Conservation (phyloP, 1,140 invertebrate genomes). For the Eulimnadia texana region DNA sequence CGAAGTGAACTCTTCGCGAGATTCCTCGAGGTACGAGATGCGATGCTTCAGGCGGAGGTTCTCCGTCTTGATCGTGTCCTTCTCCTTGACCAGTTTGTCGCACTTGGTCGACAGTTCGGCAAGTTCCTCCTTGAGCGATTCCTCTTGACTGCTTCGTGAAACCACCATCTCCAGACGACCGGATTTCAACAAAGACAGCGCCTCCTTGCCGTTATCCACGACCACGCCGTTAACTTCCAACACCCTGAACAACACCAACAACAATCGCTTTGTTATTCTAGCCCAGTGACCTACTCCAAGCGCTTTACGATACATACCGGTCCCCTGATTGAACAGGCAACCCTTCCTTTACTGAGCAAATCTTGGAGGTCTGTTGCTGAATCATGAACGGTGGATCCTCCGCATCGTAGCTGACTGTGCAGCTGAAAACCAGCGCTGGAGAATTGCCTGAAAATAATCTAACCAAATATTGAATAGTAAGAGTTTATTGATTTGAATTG, state of each 20-base stretch:
- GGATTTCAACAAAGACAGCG: neutral
- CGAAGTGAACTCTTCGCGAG: constrained; percentile 6
- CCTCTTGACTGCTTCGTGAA: constrained; percentile 20
- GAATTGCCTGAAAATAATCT: neutral
- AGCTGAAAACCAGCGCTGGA: neutral
- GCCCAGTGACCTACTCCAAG: constrained; percentile 1
- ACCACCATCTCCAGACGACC: constrained; percentile 22
- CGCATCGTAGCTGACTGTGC: neutral
- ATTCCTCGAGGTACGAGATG: constrained; percentile 72
- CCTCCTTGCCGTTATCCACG: constrained; percentile 18
- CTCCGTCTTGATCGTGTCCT: constrained; percentile 47
- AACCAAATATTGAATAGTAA: neutral
- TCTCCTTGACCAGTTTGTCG: constrained; percentile 22
- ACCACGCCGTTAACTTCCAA: constrained; percentile 73
- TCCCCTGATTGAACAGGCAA: neutral
- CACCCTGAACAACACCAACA: constrained; percentile 37
- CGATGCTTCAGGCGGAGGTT: constrained; percentile 69
- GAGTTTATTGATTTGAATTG: neutral
- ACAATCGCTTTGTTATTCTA: neutral
- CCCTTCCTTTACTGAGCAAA: neutral
- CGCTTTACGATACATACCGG: neutral
- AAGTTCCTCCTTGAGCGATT: constrained; percentile 30
- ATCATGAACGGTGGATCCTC: neutral
- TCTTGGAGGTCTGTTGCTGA: neutral
- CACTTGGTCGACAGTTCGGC: constrained; percentile 18